These are phyloP conservation scores for Echinarachnius parma DNA, from an alignment of 53 echinoderm and acorn worm genomes.

Conservation along the genomic window DNA sequence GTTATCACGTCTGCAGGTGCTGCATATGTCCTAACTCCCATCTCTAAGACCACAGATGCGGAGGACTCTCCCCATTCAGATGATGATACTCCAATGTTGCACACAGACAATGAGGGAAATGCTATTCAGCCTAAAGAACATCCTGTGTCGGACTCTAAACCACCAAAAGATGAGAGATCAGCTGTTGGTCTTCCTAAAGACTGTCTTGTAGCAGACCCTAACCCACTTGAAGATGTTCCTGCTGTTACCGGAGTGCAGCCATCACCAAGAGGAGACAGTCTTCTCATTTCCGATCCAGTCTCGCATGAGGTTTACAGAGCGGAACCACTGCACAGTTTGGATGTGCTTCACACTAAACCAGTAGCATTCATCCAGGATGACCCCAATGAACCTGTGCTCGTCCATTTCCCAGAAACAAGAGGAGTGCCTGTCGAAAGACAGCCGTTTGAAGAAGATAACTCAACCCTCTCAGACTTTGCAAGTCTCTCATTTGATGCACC, in stretches of 20 bases:
- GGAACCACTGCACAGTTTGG: constrained; percentile 15
- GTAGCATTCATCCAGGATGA: constrained; percentile 45
- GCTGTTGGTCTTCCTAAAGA: background rate
- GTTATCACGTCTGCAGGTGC: constrained; percentile 3
- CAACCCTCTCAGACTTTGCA: background rate
- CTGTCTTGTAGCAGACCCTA: constrained; percentile 9
- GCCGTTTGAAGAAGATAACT: background rate
- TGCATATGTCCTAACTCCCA: constrained; percentile 50
- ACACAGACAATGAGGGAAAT: background rate
- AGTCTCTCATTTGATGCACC: background rate
- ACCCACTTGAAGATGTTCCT: constrained; percentile 25
- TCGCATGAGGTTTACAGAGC: constrained; percentile 20
- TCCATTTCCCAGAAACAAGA: constrained; percentile 38
- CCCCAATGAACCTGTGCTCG: constrained; percentile 21
- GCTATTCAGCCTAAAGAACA: too few species aligned
- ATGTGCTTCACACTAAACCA: constrained; percentile 43
- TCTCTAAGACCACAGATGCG: background rate
- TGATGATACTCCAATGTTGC: background rate
- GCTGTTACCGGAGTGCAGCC: constrained; percentile 19
- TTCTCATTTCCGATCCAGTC: constrained; percentile 15
- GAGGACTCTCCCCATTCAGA: background rate
- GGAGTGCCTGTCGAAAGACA: background rate
- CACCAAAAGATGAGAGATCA: background rate
- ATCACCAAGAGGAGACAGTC: background rate
- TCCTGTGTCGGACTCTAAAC: background rate